Percentiles rank a stretch among this genome's conserved stretches.
Conservation (phyloP, 1,140 invertebrate species). For the Carposina sasakii region DNA sequence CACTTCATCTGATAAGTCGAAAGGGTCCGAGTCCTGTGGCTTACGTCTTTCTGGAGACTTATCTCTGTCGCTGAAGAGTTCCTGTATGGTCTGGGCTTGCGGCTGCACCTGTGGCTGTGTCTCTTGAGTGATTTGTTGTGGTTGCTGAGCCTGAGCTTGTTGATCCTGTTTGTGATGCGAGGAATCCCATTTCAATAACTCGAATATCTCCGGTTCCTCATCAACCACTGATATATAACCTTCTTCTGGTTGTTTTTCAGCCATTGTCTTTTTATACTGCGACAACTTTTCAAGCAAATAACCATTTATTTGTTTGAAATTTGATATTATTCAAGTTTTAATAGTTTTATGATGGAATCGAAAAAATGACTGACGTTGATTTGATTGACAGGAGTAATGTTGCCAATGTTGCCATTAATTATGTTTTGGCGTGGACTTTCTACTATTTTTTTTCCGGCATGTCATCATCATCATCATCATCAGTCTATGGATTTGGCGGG, state of each 20-base stretch:
- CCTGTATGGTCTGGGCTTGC: neutral
- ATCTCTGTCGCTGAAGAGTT: too few species aligned
- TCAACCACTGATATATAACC: slow-evolving; percentile 64
- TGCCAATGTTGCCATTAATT: too few species aligned
- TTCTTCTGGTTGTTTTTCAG: slow-evolving; percentile 59
- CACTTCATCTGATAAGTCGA: slow-evolving; percentile 46
- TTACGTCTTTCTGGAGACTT: slow-evolving; percentile 54
- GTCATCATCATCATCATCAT: too few species aligned
- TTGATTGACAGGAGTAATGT: too few species aligned
- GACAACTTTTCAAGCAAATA: too few species aligned
- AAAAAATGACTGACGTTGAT: too few species aligned
- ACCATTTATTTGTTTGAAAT: too few species aligned
- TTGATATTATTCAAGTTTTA: too few species aligned
- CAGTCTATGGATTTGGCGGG: too few species aligned
- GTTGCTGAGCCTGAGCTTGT: slow-evolving; percentile 34
- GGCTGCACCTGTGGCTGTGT: neutral
- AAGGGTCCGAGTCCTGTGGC: slow-evolving; percentile 45
- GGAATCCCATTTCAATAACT: slow-evolving; percentile 59
- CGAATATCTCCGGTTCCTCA: slow-evolving; percentile 61
- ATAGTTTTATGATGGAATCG: too few species aligned
- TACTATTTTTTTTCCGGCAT: too few species aligned
- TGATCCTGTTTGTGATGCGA: slow-evolving; percentile 53
- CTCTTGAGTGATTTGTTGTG: neutral
- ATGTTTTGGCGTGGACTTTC: too few species aligned
- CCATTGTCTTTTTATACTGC: slow-evolving; percentile 40